Evolutionary conservation across 2,113 vertebrate genomes (phyloP).

Genomic region (Ceyx melanurus): DNA sequence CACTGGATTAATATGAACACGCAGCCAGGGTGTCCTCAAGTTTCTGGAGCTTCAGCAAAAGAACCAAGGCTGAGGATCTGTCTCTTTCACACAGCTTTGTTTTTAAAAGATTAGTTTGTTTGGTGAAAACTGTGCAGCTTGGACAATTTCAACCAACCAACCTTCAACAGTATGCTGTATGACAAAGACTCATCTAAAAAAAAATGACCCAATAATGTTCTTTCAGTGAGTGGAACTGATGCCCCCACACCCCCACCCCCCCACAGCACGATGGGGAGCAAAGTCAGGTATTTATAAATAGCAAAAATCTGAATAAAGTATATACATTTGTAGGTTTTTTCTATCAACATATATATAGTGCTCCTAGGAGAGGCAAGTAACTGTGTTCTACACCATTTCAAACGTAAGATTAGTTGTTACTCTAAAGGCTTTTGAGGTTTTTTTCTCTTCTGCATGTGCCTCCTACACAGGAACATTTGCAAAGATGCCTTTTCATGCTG

Average conservation of each 20-base stretch:
- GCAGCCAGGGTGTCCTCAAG: background rate
- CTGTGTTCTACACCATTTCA: constrained; percentile 60
- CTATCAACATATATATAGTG: constrained; percentile 79
- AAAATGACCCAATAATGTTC: constrained; percentile 54
- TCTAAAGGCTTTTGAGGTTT: constrained; percentile 62
- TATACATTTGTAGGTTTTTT: constrained; percentile 77
- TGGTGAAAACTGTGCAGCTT: constrained; percentile 48
- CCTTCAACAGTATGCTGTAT: constrained; percentile 47
- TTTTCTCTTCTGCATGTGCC: constrained; percentile 33
- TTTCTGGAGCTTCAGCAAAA: constrained; percentile 37
- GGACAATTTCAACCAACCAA: constrained; percentile 60
- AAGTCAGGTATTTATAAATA: constrained; percentile 80
- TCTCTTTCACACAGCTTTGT: constrained; percentile 58
- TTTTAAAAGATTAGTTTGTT: constrained; percentile 64
- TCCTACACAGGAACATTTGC: constrained; percentile 47
- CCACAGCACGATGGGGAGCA: constrained; percentile 22
- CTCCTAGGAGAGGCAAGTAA: constrained; percentile 71
- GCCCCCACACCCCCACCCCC: background rate
- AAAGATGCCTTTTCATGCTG: constrained; percentile 50
- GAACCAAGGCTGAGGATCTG: constrained; percentile 46
- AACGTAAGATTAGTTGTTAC: constrained; percentile 68
- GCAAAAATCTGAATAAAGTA: constrained; percentile 80
- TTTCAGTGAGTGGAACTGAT: constrained; percentile 22
- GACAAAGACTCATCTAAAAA: constrained; percentile 59
- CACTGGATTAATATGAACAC: constrained; percentile 32